phyloP scores from a whole-genome alignment of 2,113 vertebrate genomes.

The Pterocles burchelli region DNA sequence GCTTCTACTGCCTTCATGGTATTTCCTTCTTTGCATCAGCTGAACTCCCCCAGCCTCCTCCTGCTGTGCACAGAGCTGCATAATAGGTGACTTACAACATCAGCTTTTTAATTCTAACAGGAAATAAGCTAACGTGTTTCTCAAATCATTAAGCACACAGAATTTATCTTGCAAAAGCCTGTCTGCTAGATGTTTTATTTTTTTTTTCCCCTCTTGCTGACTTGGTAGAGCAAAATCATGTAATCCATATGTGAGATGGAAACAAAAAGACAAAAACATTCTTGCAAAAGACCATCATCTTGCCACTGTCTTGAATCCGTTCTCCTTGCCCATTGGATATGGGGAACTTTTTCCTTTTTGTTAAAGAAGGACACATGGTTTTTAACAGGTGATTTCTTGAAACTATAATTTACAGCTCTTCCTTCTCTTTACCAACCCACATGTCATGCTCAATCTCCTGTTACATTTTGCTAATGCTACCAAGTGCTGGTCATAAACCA shows the following conservation, averaged over 20 bases:
- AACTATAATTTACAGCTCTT: slow-evolving; percentile 17
- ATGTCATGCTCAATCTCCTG: slow-evolving; percentile 1
- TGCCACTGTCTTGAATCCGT: not conserved
- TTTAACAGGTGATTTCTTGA: not conserved
- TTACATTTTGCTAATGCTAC: slow-evolving; percentile 69
- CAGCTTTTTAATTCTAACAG: slow-evolving; percentile 50
- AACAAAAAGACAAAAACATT: not conserved
- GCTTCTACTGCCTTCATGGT: not conserved
- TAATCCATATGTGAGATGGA: rapidly evolving
- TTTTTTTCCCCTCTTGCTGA: not conserved
- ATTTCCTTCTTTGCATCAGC: not conserved
- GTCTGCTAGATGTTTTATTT: slow-evolving; percentile 54
- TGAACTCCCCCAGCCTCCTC: not conserved
- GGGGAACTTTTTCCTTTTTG: not conserved
- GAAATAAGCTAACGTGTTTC: slow-evolving; percentile 59
- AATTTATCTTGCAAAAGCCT: slow-evolving; percentile 60
- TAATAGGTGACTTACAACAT: slow-evolving; percentile 40
- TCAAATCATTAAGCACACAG: slow-evolving; percentile 60
- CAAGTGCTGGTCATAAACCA: slow-evolving; percentile 69
- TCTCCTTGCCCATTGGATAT: not conserved
- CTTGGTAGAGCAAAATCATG: not conserved
- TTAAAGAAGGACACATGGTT: not conserved
- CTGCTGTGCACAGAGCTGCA: slow-evolving; percentile 28
- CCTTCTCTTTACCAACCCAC: not conserved
- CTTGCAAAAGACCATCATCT: not conserved